Evolutionary conservation across 2,797 vertebrate species (phyloP), one percentile per base, ranked within the genome.

Genomic region (Hozukius guyotensis): DNA sequence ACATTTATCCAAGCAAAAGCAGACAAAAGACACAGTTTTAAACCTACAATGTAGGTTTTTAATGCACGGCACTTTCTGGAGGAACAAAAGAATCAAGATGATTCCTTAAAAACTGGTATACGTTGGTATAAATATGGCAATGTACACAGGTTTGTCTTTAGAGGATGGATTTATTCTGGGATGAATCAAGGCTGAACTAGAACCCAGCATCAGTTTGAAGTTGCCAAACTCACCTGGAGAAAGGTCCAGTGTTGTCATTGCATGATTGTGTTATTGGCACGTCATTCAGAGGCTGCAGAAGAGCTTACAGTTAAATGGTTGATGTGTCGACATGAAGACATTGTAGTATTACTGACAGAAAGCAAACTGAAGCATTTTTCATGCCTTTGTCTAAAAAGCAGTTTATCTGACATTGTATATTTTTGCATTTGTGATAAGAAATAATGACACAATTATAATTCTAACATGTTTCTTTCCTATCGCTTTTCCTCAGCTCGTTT

Each of bases 401-500:
- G 4, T 29, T 1, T 38, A 12, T 63, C 31, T 38, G 4, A 46
- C 20, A 14, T 31, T 38, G 18, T 49, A 55, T 29, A 34, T 64
- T 31, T 72, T 42, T 56, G n/a, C 29, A 42, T 46, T 79, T 46
- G n/a, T 65, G 14, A 25, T 6, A 2, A 56, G 25, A 34, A 36
- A 24, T 11, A 66, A 66, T 22, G 4, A 14, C 20, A n/a, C 2
- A 57, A 13, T 42, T 46, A 3, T 18, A 32, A 60, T 66, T 70
- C 4, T 12, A 56, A 67, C 69, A 5, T 5, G 1, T 74, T 69
- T 56, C 0, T 65, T 25, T 36, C 18, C 9, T 12, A 0, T 8
- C 1, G 14, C 3, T 59, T 62, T 52, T 9, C 36, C 55, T 20
- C 90, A 99, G 99, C 96, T 80, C 97, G 96, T 72, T 98, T 99